Evolutionary conservation across 2,888 invertebrate species (phyloP).

Genomic region (Blomia tropicalis): DNA sequence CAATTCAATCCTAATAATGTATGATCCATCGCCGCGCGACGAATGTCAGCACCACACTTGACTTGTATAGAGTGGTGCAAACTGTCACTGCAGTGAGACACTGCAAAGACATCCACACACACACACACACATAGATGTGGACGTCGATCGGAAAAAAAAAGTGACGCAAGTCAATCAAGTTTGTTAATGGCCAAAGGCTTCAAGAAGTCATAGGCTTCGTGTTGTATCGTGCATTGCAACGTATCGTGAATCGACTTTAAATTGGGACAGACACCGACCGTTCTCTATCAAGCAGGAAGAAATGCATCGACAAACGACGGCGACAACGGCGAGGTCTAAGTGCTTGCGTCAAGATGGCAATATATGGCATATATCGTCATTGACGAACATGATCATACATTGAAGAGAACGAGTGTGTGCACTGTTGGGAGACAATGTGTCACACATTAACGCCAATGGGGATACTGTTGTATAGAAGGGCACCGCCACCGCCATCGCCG

Average conservation of each 20-base stretch:
- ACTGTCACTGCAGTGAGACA: constrained; percentile 2
- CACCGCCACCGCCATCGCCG: no score
- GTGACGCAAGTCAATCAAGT: constrained; percentile 11
- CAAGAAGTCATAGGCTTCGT: not conserved
- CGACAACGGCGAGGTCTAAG: constrained; percentile 10
- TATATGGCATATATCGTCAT: not conserved
- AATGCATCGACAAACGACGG: not conserved
- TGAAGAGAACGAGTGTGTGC: no score
- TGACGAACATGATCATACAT: no score
- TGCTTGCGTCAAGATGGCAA: not conserved
- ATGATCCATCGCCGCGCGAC: not conserved
- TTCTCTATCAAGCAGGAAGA: constrained; percentile 10
- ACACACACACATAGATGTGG: no score
- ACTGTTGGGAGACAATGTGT: no score
- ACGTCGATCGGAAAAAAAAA: not conserved
- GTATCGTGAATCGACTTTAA: constrained; percentile 9
- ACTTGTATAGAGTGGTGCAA: not conserved
- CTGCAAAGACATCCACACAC: no score
- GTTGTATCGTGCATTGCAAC: not conserved
- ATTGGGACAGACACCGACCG: constrained; percentile 2
- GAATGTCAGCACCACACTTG: not conserved
- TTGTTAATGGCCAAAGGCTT: not conserved
- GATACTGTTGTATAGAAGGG: no score
- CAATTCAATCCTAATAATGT: no score
- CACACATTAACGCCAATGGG: no score